Conservation (phyloP, 2,113 vertebrate species). For the Martes martes region DNA sequence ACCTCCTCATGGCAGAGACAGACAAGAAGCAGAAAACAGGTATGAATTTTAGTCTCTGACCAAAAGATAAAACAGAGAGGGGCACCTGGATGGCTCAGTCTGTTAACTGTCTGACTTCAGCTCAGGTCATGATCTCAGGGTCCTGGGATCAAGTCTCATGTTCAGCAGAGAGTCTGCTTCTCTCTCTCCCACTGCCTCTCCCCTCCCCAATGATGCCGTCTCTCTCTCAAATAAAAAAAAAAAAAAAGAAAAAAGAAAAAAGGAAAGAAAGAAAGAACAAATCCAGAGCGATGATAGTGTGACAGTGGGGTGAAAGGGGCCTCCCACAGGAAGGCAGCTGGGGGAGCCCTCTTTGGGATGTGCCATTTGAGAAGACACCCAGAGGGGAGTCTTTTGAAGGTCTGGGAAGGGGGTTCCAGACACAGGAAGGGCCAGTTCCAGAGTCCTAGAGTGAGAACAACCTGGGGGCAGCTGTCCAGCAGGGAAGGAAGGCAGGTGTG, state of each 20-base stretch:
- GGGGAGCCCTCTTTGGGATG: background rate
- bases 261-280: background rate
- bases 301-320: background rate
- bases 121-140: background rate
- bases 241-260: background rate
- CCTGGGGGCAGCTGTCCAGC: background rate
- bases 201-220: background rate
- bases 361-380: background rate
- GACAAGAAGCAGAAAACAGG: background rate
- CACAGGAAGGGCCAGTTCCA: background rate
- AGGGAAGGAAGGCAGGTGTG: background rate
- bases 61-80: background rate
- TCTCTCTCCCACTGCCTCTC: background rate
- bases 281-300: too few relatives aligned
- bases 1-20: background rate
- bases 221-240: background rate
- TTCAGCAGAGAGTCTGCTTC: background rate
- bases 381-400: background rate
- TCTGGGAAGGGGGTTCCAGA: background rate
- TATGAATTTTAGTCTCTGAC: background rate
- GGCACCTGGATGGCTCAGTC: background rate
- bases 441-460: background rate
- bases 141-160: background rate
- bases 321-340: background rate
- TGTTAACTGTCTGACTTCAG: background rate